Evolutionary conservation across 2,797 vertebrate genomes (phyloP).

Genomic region (Myripristis murdjan): DNA sequence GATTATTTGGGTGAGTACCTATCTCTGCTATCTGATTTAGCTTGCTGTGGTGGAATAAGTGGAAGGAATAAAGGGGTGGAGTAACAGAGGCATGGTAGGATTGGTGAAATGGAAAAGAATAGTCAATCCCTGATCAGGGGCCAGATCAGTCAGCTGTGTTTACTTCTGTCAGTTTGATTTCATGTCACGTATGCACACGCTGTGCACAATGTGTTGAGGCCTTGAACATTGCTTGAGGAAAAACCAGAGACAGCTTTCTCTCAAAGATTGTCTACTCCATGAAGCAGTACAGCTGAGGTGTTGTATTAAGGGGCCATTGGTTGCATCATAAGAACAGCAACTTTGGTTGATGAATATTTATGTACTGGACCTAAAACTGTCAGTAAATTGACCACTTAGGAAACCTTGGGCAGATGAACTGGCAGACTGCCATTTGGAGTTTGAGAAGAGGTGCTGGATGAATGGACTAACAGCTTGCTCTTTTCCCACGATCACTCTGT

Average conservation of each 20-base stretch:
- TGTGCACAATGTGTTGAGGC: conserved; percentile 31
- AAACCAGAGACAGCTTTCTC: conserved; percentile 1
- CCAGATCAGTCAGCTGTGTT: conserved; percentile 53
- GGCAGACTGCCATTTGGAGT: too few relatives aligned
- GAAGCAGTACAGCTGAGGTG: conserved; percentile 5
- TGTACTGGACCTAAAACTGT: not conserved
- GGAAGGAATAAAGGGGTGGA: conserved; percentile 39
- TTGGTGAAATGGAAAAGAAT: conserved; percentile 52
- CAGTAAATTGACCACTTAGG: not conserved
- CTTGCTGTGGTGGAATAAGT: conserved; percentile 39
- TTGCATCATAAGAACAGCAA: not conserved
- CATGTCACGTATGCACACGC: conserved; percentile 22
- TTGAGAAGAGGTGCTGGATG: not conserved
- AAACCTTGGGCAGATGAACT: too few relatives aligned
- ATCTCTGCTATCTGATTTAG: conserved; percentile 40
- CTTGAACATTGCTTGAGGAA: conserved; percentile 9
- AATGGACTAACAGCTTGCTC: not conserved
- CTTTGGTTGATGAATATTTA: not conserved
- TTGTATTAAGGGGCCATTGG: not conserved
- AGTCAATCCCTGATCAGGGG: conserved; percentile 43
- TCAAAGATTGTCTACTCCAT: conserved; percentile 20
- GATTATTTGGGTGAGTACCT: conserved; percentile 59
- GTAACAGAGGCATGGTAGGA: conserved; percentile 36
- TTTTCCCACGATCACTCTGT: not conserved
- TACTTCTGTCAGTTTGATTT: conserved; percentile 36